Conservation (phyloP, 2,797 vertebrate species). For the Micrastur ruficollis region DNA sequence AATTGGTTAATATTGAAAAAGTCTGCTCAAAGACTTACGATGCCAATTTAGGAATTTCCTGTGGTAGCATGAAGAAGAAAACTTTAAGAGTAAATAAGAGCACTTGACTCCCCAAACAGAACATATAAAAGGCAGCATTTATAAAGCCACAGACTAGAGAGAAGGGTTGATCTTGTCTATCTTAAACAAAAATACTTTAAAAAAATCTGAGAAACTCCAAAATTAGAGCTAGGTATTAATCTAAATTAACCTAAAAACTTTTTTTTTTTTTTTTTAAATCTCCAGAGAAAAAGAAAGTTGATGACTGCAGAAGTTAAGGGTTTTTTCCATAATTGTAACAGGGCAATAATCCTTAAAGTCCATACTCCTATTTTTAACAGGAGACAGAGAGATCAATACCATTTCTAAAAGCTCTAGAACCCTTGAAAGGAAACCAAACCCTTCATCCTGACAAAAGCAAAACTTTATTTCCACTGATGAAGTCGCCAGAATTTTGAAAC, state of each 20-base stretch:
- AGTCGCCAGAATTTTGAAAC: neutral
- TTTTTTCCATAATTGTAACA: neutral
- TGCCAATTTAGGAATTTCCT: neutral
- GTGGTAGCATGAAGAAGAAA: neutral
- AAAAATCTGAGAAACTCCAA: accelerated
- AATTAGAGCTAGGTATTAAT: neutral
- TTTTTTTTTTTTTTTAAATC: no score
- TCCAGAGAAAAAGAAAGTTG: neutral
- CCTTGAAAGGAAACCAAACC: neutral
- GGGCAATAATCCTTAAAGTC: neutral
- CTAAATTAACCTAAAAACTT: neutral
- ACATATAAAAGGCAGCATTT: neutral
- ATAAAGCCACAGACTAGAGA: neutral
- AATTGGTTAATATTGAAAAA: neutral
- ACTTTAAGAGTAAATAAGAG: neutral
- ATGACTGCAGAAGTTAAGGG: neutral
- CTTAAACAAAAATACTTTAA: neutral
- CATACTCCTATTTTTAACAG: neutral
- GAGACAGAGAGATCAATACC: neutral
- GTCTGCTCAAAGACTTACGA: neutral
- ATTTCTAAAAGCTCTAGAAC: neutral
- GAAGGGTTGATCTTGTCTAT: neutral
- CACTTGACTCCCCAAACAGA: neutral
- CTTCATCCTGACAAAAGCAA: neutral
- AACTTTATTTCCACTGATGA: neutral